Conservation (phyloP, 2,888 invertebrate species). For the Phrixothrix hirtus region DNA sequence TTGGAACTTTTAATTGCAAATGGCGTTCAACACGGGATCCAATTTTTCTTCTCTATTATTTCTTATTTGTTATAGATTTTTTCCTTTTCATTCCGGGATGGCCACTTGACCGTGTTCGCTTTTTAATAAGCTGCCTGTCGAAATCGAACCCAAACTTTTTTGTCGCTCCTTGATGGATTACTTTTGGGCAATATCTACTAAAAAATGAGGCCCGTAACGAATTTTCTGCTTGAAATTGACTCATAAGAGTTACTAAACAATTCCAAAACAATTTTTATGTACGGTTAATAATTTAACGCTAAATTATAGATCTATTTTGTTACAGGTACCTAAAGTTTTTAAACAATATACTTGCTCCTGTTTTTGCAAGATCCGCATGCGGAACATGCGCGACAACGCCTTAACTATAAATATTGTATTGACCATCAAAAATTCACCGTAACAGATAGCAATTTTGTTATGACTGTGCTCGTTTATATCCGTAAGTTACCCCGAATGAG, state of each 20-base stretch:
- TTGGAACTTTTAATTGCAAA: conserved; percentile 35
- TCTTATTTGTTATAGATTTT: conserved; percentile 23
- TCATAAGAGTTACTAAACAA: not conserved
- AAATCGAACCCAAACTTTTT: not conserved
- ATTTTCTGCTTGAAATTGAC: not conserved
- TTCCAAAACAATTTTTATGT: not conserved
- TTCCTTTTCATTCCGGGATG: not conserved
- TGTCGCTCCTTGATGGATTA: not conserved
- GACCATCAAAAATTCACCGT: no score
- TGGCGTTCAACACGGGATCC: conserved; percentile 34
- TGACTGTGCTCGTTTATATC: no score
- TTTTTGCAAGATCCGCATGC: no score
- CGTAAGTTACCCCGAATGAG: no score
- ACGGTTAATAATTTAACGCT: not conserved
- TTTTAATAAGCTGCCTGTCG: not conserved
- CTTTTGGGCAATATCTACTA: not conserved
- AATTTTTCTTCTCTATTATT: conserved; percentile 23
- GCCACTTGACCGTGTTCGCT: not conserved
- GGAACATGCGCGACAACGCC: no score
- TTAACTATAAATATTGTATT: no score
- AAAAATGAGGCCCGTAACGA: not conserved
- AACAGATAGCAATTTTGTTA: no score
- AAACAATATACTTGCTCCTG: no score
- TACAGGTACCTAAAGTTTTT: no score
- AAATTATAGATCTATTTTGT: not conserved